Evolutionary conservation across 2,888 invertebrate species (phyloP), one percentile per base, ranked within the genome.

Genomic region (Siphlonurus alternatus): DNA sequence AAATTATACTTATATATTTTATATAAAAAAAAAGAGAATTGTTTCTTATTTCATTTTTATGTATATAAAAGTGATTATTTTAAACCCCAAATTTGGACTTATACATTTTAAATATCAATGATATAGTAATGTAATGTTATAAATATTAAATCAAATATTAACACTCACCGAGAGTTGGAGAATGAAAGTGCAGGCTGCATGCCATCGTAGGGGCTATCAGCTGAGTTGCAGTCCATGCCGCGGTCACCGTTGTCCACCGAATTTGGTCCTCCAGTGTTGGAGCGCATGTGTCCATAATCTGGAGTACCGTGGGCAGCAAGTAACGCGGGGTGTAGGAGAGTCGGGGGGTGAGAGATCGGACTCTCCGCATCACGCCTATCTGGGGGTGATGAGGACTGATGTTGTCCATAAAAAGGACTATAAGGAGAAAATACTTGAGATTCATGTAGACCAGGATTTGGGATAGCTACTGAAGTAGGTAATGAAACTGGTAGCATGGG

Each of bases 141-240:
- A 24, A 56, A 15, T n/a, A 19, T n/a, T n/a, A 62, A 23, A 23
- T 2, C 25, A 61, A 61, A 51, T 51, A 10, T 19, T 38, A 25
- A 61, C 1, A 25, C 23, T 15, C 18, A 25, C 2, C 56, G 22
- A 23, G 23, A 19, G 79, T 81, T 84, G 82, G 82, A 85, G 90
- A 93, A 93, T 88, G 93, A 93, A 90, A 93, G 92, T 84, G 92
- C 90, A 86, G 92, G 91, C 81, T 90, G 89, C 80, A 90, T 84
- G 77, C 91, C 91, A 78, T 93, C 93, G 82, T 90, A 93, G 74
- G 86, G 86, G 79, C 90, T 88, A 78, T 93, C 93, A 68, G 87
- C 91, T 72, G 91, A 88, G 81, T 91, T 92, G 82, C 92, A 91
- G 80, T 93, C 92, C 70, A 91, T 91, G 76, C 87, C 87, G 68